Percentiles rank a stretch among this genome's conserved stretches.
Evolutionary conservation across 2,797 vertebrate species (phyloP).

Genomic region (Austrolebias charrua): DNA sequence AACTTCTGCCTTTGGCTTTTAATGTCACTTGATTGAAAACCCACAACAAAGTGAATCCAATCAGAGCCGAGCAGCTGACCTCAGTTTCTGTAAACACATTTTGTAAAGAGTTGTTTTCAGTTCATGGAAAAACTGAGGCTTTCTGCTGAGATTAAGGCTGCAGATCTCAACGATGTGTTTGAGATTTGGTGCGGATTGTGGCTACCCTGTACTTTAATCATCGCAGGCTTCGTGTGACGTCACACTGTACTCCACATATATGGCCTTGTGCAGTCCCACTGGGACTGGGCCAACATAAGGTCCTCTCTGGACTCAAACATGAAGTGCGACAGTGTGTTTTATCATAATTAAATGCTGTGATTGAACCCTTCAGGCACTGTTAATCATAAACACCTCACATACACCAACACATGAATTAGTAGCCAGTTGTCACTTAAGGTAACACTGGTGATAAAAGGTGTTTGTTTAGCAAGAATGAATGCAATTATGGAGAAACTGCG

Average conservation of each 20-base stretch:
- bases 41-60: conserved; percentile 51
- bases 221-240: conserved; percentile 41
- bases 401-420: conserved; percentile 41
- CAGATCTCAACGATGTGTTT: conserved; percentile 44
- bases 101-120: conserved; percentile 33
- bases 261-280: conserved; percentile 1
- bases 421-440: conserved; percentile 18
- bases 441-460: conserved; percentile 33
- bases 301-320: conserved; percentile 50
- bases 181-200: conserved; percentile 55
- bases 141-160: conserved; percentile 58
- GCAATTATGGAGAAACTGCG: conserved; percentile 20
- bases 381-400: conserved; percentile 72
- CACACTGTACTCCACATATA: conserved; percentile 19
- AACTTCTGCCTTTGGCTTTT: conserved; percentile 20
- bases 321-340: conserved; percentile 61
- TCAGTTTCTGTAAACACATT: conserved; percentile 52
- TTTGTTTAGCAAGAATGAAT: conserved; percentile 44
- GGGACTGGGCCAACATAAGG: conserved; percentile 46
- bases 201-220: conserved; percentile 69
- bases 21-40: conserved; percentile 31
- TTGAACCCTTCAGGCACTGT: conserved; percentile 61
- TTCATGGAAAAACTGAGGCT: conserved; percentile 39
- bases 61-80: conserved; percentile 48
- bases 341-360: conserved; percentile 63